Percentiles rank a stretch among this genome's conserved stretches.
Conservation (phyloP, 92 coral and sea anemone species). For the Bergia puertoricense region DNA sequence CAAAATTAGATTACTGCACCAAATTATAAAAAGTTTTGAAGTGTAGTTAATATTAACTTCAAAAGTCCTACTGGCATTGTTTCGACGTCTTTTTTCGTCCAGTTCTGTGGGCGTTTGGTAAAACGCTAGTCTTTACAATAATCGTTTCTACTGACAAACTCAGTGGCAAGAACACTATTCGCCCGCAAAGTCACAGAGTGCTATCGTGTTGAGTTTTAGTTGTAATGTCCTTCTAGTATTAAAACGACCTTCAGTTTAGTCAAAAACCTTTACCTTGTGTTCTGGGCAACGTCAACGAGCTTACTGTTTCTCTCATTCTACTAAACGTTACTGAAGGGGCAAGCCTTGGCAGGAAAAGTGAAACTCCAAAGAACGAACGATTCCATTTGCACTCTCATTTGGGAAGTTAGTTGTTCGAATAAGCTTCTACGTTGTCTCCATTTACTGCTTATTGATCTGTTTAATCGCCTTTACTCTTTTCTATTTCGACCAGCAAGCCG, state of each 20-base stretch:
- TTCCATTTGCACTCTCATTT: not conserved
- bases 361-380: not conserved
- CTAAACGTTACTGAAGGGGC: not conserved
- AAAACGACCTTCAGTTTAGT: no score
- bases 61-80: not conserved
- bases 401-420: not conserved
- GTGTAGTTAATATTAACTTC: no score
- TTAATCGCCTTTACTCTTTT: not conserved
- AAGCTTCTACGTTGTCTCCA: not conserved
- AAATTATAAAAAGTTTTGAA: not conserved
- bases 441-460: not conserved
- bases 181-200: no score
- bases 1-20: not conserved
- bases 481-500: not conserved
- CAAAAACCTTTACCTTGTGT: no score
- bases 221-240: no score
- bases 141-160: no score
- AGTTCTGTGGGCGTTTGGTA: not conserved
- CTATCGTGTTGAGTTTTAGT: no score
- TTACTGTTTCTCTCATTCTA: no score
- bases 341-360: not conserved
- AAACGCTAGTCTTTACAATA: no score
- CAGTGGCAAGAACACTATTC: no score
- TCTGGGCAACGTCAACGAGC: no score
- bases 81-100: not conserved